Conservation (phyloP, 1,140 invertebrate genomes). For the Lineus longissimus region DNA sequence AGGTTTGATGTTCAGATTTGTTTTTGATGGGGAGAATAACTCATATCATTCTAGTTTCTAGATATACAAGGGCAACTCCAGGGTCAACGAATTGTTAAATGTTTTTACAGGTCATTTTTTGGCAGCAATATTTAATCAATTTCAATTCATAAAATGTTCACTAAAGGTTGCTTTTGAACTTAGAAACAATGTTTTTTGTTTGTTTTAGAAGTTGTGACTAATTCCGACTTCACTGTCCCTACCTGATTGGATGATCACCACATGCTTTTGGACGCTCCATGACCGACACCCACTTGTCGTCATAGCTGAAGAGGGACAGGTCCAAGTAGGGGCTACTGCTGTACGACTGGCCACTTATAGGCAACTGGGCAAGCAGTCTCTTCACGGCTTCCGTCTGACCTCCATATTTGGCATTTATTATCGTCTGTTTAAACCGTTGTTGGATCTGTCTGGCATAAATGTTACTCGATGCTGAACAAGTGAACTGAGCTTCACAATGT, state of each 20-base stretch:
- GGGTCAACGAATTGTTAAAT: too few species aligned
- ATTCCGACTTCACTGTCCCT: too few species aligned
- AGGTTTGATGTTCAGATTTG: too few species aligned
- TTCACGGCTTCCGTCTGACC: constrained; percentile 73
- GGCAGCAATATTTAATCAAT: too few species aligned
- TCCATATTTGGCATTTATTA: constrained; percentile 79
- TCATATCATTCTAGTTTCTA: too few species aligned
- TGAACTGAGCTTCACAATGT: constrained; percentile 76
- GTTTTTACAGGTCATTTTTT: too few species aligned
- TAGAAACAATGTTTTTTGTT: too few species aligned
- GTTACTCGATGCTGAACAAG: constrained; percentile 89
- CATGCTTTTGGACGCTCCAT: constrained; percentile 92
- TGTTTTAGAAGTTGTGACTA: too few species aligned
- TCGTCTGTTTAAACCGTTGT: constrained; percentile 80
- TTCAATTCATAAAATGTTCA: too few species aligned
- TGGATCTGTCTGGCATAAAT: constrained; percentile 73
- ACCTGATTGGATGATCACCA: constrained; percentile 89
- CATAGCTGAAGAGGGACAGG: constrained; percentile 87
- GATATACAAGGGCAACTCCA: too few species aligned
- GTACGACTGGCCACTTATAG: constrained; percentile 92
- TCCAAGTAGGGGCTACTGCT: constrained; percentile 91
- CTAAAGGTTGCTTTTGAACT: too few species aligned
- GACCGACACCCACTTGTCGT: constrained; percentile 92
- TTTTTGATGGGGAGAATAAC: too few species aligned
- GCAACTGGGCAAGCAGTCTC: constrained; percentile 83